Evolutionary conservation across 2,888 invertebrate genomes (phyloP), one percentile per base, ranked within the genome.

Genomic region (Drosophila siamana): DNA sequence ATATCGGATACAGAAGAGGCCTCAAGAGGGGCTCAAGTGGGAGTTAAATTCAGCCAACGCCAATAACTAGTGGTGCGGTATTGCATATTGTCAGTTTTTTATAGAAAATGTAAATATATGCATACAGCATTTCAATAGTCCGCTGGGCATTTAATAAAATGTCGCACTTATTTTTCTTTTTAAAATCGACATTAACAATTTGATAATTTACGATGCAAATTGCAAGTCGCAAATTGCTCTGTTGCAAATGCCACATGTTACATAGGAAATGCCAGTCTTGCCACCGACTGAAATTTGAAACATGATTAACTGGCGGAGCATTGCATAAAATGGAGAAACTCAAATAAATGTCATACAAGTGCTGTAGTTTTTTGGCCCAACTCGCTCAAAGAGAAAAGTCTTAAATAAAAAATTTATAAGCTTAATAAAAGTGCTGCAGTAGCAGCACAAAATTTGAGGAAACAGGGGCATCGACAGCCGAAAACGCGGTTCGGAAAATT

Each of bases 331-430:
- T 26, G 2, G 47, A 8, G 7, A 13, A 59, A 38, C 67, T 83
- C 72, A 73, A 82, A 85, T 85, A 85, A 85, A 85, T 89, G 88
- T 89, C 85, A 86, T 69, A 82, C 69, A 74, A 74, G 61, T 70
- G 83, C 68, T 67, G 65, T 61, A 72, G 54, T 60, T 69, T 30
- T 61, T 63, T 19, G 65, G 44, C 50, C 46, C 59, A 61, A 67
- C 85, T 78, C 83, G 66, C 81, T 83, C 85, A 87, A 83, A 88
- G 89, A 66, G 63, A 69, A 88, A 86, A 85, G 85, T 80, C 87
- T 85, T 88, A 66, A 83, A 85, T 89, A 86, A 85, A 85, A 79
- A 83, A 79, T 88, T 46, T 85, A 89, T 85, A 81, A 84, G 88
- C 89, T 89, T 88, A 87, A 84, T 89, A 89, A 84, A 88, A 89